These are phyloP conservation scores for Mechanitis messenoides DNA, from an alignment of 2,888 invertebrate genomes.

Conservation along the genomic window DNA sequence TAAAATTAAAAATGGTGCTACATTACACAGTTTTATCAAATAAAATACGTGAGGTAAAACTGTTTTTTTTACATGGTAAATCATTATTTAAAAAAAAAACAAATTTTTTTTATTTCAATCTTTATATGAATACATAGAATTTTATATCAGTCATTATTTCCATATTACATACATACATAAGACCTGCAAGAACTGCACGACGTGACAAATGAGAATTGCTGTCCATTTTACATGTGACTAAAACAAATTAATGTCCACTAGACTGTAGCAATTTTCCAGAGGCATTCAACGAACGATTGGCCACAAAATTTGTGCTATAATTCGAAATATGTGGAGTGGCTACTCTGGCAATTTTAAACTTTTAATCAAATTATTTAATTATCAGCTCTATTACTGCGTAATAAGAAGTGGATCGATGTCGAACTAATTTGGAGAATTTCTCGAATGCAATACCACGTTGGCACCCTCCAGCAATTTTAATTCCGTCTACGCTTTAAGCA, in stretches of 20 bases:
- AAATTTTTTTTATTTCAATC: too few species aligned
- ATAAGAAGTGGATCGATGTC: conserved; percentile 32
- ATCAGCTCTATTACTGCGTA: conserved; percentile 40
- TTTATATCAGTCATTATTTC: conserved; percentile 23
- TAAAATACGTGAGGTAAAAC: too few species aligned
- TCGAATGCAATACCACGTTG: conserved; percentile 44
- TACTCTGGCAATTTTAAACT: conserved; percentile 34
- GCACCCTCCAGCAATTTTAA: conserved; percentile 54
- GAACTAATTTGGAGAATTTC: conserved; percentile 34
- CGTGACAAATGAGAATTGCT: conserved; percentile 31
- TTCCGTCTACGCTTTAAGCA: conserved; percentile 47
- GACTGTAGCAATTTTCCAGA: conserved; percentile 36
- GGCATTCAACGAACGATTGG: conserved; percentile 40
- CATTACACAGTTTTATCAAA: too few species aligned
- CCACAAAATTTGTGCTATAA: conserved; percentile 42
- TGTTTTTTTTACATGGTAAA: too few species aligned
- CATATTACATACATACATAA: conserved; percentile 20
- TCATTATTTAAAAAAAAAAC: too few species aligned
- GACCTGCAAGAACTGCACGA: conserved; percentile 19
- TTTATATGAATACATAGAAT: neutral
- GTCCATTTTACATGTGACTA: conserved; percentile 33
- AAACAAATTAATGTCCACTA: conserved; percentile 35
- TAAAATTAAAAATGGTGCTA: too few species aligned
- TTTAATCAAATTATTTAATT: conserved; percentile 37
- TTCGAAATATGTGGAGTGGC: conserved; percentile 40